Evolutionary conservation across 2,888 invertebrate genomes (phyloP).

Genomic region (Ligdia adustata): DNA sequence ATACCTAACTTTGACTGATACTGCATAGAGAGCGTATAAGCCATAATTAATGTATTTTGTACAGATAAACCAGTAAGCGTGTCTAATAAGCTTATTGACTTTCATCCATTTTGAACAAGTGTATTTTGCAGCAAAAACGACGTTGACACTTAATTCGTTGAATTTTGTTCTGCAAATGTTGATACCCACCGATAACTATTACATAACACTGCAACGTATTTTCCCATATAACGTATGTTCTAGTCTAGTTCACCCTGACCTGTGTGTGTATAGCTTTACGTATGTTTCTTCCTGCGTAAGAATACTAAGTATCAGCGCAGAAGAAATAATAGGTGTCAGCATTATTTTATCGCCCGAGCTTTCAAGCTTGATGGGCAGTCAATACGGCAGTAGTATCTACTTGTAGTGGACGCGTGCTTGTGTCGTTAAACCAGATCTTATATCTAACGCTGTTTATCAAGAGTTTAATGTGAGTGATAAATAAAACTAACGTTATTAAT

Average conservation of each 20-base stretch:
- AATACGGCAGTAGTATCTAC: slow-evolving; percentile 50
- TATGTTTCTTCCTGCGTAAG: slow-evolving; percentile 28
- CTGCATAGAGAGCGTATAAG: slow-evolving; percentile 35
- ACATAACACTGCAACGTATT: neutral
- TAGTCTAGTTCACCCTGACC: slow-evolving; percentile 32
- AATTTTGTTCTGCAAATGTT: neutral
- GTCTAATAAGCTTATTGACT: slow-evolving; percentile 14
- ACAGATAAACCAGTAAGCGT: slow-evolving; percentile 14
- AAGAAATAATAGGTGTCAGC: slow-evolving; percentile 46
- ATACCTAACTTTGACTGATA: no score
- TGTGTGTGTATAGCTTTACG: slow-evolving; percentile 22
- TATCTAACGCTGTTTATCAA: slow-evolving; percentile 16
- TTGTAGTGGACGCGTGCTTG: slow-evolving; percentile 54
- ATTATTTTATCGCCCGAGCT: slow-evolving; percentile 54
- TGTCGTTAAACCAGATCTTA: slow-evolving; percentile 36
- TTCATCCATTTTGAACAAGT: neutral
- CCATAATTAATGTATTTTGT: slow-evolving; percentile 27
- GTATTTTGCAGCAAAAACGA: neutral
- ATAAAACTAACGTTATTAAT: slow-evolving; percentile 8
- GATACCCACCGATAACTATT: neutral
- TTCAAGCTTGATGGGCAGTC: slow-evolving; percentile 60
- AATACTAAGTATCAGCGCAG: slow-evolving; percentile 27
- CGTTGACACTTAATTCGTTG: neutral
- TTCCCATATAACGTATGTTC: slow-evolving; percentile 22
- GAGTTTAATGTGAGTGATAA: slow-evolving; percentile 30